phyloP scores from a whole-genome alignment of 2,888 invertebrate genomes.

The Ptilodon capucinus region DNA sequence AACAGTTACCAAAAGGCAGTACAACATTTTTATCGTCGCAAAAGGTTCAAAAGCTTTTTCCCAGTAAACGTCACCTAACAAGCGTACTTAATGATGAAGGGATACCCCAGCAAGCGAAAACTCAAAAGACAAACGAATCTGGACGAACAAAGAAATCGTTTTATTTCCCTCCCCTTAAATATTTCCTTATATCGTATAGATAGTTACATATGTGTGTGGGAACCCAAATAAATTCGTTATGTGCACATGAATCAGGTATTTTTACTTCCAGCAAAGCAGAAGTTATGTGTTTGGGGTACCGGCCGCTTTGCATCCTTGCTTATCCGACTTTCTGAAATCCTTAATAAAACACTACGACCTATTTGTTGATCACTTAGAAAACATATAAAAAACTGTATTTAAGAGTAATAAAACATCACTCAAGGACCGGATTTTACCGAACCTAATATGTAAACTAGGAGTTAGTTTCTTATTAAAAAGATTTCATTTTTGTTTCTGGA shows the following conservation, averaged over 20 bases:
- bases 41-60: conserved; percentile 37
- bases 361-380: no score
- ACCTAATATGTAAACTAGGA: no score
- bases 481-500: neutral
- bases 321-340: neutral
- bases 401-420: no score
- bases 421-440: no score
- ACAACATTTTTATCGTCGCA: conserved; percentile 15
- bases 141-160: conserved; percentile 60
- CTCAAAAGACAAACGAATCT: conserved; percentile 69
- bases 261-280: conserved; percentile 13
- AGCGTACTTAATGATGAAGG: conserved; percentile 69
- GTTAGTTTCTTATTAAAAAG: neutral
- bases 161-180: conserved; percentile 52
- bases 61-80: conserved; percentile 56
- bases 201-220: conserved; percentile 19
- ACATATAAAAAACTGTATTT: no score
- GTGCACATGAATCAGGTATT: conserved; percentile 23
- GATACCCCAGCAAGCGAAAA: conserved; percentile 56
- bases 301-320: neutral
- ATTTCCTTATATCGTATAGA: conserved; percentile 34
- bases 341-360: no score
- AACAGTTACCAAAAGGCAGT: conserved; percentile 11
- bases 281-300: neutral
- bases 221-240: conserved; percentile 28